Conservation (phyloP, 2,113 vertebrate genomes). For the Calidris pugnax region DNA sequence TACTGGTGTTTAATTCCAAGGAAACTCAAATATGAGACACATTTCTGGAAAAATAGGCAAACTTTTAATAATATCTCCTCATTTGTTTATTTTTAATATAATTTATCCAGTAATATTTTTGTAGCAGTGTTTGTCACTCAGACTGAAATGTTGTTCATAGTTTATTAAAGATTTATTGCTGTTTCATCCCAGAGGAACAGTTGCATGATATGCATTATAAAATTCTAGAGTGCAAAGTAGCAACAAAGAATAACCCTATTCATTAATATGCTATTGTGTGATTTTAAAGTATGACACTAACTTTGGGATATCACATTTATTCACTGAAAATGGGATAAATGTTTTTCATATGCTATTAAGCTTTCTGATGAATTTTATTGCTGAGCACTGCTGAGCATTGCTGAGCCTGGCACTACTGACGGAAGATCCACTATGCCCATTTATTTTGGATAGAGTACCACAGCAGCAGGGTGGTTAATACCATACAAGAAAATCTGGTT, state of each 20-base stretch:
- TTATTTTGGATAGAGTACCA: not conserved
- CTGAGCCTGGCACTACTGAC: not conserved
- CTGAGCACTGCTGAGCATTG: not conserved
- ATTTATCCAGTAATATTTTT: slow-evolving; percentile 63
- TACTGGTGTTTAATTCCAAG: slow-evolving; percentile 69
- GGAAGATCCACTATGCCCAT: not conserved
- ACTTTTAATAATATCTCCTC: slow-evolving; percentile 62
- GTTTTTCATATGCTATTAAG: slow-evolving; percentile 28
- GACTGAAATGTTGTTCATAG: slow-evolving; percentile 37
- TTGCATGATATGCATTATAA: slow-evolving; percentile 41
- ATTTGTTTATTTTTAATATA: slow-evolving; percentile 71
- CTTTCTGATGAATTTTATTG: slow-evolving; percentile 11
- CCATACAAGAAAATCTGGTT: not conserved
- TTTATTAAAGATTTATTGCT: slow-evolving; percentile 71
- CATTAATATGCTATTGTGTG: not conserved
- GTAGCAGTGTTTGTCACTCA: slow-evolving; percentile 43
- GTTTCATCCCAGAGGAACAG: slow-evolving; percentile 42
- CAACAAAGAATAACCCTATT: not conserved
- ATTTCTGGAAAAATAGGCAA: slow-evolving; percentile 42
- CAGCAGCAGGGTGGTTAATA: not conserved
- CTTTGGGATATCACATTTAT: not conserved
- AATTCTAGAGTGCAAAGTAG: slow-evolving; percentile 8
- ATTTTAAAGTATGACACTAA: slow-evolving; percentile 5
- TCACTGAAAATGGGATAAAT: slow-evolving; percentile 31
- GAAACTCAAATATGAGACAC: slow-evolving; percentile 44